Base-by-base conservation (phyloP, 2,888 invertebrate genomes). In the Catocala nupta region DNA sequence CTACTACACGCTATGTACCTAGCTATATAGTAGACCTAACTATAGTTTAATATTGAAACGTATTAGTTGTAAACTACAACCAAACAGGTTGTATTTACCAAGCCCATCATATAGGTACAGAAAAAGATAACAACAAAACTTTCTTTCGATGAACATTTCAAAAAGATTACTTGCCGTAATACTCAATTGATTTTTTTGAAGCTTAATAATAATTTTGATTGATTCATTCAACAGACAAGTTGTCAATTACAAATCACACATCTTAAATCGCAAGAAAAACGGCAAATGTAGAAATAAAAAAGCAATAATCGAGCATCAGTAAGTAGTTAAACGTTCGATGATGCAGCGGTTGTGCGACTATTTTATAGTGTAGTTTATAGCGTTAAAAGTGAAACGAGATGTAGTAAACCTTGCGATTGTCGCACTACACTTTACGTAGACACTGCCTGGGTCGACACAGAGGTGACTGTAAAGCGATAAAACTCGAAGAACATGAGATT, bases 361-460 rank as follows among this genome's bases (percentile, higher is more conserved):
- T 84, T 89, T 88, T 89, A 89, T 86, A 82, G 86, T 80, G 80
- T 82, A 54, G 81, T 88, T 90, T 85, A 90, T 87, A 85, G 90
- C 86, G 81, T 83, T 86, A 87, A 87, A 88, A 86, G 87, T 86
- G 86, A 86, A 90, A 90, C 87, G 87, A 63, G 49, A 81, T 80
- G 88, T 81, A 82, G 86, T 90, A 85, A 89, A 88, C 71, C 67
- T 71, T 73, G 79, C 84, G 85, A 86, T 88, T 87, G 89, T 87
- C 85, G 83, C 81, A 80, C 78, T 78, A 81, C 79, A 73, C 82
- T 81, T 80, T 80, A 80, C 77, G 75, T 82, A 79, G 77, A 78
- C 72, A 77, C 76, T 82, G 78, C 79, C 78, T 70, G 65, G 76
- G 76, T 76, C 79, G 78, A 68, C 53, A 64, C 50, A 68, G 60